Conservation (phyloP, 2,888 invertebrate genomes). For the Agapostemon virescens region DNA sequence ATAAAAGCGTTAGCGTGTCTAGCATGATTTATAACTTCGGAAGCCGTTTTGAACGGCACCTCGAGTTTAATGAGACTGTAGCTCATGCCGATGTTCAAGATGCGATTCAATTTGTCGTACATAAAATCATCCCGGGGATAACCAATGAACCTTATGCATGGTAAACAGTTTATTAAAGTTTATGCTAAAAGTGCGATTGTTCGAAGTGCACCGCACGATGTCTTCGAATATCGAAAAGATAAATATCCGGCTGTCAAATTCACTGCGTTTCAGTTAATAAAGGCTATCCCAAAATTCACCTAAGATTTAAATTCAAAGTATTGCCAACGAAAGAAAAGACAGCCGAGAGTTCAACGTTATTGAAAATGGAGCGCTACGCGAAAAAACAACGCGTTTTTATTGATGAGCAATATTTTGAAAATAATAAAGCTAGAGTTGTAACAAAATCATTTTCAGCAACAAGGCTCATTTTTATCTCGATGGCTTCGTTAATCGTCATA, state of each 20-base stretch:
- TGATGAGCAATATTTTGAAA: no score
- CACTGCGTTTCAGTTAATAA: background rate
- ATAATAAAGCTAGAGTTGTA: no score
- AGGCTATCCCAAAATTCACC: no score
- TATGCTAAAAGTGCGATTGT: background rate
- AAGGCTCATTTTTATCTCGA: no score
- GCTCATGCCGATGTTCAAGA: background rate
- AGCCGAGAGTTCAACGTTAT: no score
- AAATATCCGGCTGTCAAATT: background rate
- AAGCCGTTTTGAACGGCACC: background rate
- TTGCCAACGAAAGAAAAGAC: no score
- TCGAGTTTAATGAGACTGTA: background rate
- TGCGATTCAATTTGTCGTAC: background rate
- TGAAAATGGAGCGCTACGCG: no score
- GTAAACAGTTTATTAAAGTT: background rate
- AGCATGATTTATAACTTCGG: background rate
- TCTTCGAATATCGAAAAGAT: background rate
- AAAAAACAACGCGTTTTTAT: no score
- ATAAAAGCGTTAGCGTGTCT: background rate
- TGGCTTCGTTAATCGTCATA: no score
- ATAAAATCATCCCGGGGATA: background rate
- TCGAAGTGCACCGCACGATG: background rate
- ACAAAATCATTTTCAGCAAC: no score
- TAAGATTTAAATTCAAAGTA: no score
- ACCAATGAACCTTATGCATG: background rate